These are phyloP conservation scores for Cryptoprocta ferox DNA, from an alignment of 2,797 vertebrate genomes.

Conservation along the genomic window DNA sequence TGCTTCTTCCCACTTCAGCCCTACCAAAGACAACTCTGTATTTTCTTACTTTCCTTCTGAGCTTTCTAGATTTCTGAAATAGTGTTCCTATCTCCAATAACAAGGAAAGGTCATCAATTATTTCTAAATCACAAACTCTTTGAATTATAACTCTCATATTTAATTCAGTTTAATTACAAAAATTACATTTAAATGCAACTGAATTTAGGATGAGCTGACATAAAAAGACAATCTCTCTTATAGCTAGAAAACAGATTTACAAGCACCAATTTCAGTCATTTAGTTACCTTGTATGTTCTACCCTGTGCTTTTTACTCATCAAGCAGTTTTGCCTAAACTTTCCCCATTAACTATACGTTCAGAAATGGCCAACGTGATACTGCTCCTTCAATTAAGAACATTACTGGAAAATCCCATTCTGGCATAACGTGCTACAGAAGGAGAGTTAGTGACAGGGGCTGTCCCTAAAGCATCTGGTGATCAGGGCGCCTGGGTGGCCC, in stretches of 20 bases:
- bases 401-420: background rate
- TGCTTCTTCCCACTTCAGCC: background rate
- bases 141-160: slow-evolving; percentile 33
- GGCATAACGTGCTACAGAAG: background rate
- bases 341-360: background rate
- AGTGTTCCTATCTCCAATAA: slow-evolving; percentile 42
- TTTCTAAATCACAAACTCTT: slow-evolving; percentile 34
- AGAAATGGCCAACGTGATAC: background rate
- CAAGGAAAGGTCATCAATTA: background rate
- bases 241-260: background rate
- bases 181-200: slow-evolving; percentile 46
- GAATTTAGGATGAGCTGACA: slow-evolving; percentile 13
- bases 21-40: background rate
- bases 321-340: background rate
- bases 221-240: background rate
- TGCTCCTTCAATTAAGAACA: background rate
- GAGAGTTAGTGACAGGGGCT: background rate
- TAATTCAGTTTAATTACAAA: slow-evolving; percentile 33
- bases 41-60: slow-evolving; percentile 41
- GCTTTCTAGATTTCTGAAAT: background rate
- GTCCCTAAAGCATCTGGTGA: background rate
- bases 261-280: background rate
- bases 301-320: background rate
- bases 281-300: background rate
- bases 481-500: no score